Base-by-base conservation (phyloP, 2,888 invertebrate species). In the Lycophotia porphyrea region DNA sequence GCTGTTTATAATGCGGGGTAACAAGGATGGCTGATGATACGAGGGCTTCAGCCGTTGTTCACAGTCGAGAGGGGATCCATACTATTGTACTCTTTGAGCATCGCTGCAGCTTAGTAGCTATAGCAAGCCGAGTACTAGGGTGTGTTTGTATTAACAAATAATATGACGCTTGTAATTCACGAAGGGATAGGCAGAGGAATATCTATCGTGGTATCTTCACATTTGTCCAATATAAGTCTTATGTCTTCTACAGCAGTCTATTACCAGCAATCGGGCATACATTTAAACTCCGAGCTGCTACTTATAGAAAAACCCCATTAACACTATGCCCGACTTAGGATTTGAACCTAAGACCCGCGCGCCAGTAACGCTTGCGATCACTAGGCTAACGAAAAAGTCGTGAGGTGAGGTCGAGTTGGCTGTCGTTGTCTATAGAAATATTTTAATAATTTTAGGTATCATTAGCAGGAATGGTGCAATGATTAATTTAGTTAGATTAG, bases 31-130 rank as follows among this genome's bases (percentile, higher is more conserved):
- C 47, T 60, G 58, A 71, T 73, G 76, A 55, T 82, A 74, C 69
- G 70, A 78, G 78, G 79, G 74, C 49, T 78, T 70, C 36, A 69
- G 5, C 64, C 71, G 69, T 77, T 74, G 76, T 76, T 82, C 36
- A 24, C 70, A 69, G 76, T 66, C 49, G 55, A 27, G 52, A 72
- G 31, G 63, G 58, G 47, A 65, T 39, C 44, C 68, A 68, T 84
- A 82, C 76, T 77, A 80, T 82, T 75, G 71, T 61, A 65, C 70
- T 77, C 86, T 80, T 82, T 76, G 70, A 77, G 70, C 39, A 68
- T 61, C 49, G 66, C 55, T 49, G 61, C 69, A 72, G 49, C 49
- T 72, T 64, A 58, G 9, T 34, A 49, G 24, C 4, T 13, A 47
- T 21, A 7, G 21, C 49, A 49, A 39, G 36, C 42, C 24, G n/a